Evolutionary conservation across 64 coral and sea anemone genomes (phyloP), one percentile per base, ranked within the genome.

Genomic region (Actinia tenebrosa): DNA sequence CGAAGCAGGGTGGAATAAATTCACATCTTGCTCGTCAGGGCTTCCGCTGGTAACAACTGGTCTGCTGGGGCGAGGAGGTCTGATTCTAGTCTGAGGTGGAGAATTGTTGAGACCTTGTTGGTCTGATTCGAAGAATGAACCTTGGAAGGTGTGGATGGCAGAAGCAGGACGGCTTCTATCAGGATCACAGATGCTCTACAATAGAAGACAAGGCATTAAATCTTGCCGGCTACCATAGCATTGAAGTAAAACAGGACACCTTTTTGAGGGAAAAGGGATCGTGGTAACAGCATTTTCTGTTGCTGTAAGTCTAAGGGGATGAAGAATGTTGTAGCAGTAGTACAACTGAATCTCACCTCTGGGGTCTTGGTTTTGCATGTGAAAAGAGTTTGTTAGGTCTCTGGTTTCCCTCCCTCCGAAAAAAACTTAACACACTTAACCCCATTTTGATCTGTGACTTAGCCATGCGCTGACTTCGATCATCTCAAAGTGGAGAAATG

Each of bases 51-150:
- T 71, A 44, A 79, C 84, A 23, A 91, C 89, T 11, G 89, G 89
- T 62, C 89, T 91, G 45, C 89, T 91, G 16, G 89, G 89, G 13
- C 89, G 89, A 79, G 83, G 68, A 60, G 89, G 72, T 44, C 82
- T 84, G 16, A 1, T 64, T 20, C 53, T 78, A 5, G 45, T 82
- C 43, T 1, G 37, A 14, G 89, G 56, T 26, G 52, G 71, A 19
- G 83, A 19, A 25, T 91, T 91, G 83, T 86, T 91, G 22, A 60
- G 50, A 18, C 15, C 17, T 8, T 47, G 83, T 60, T 44, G 89
- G 26, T 20, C 43, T 16, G 10, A 43, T 64, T 37, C 26, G 0
- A 45, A 52, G 45, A 82, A 53, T 20, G 59, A 13, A 9, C 43
- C 43, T 8, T 52, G 79, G 4, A 50, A 20, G 7, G 79, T 47